Evolutionary conservation across 2,888 invertebrate genomes (phyloP).

Genomic region (Himalopsyche japonica): DNA sequence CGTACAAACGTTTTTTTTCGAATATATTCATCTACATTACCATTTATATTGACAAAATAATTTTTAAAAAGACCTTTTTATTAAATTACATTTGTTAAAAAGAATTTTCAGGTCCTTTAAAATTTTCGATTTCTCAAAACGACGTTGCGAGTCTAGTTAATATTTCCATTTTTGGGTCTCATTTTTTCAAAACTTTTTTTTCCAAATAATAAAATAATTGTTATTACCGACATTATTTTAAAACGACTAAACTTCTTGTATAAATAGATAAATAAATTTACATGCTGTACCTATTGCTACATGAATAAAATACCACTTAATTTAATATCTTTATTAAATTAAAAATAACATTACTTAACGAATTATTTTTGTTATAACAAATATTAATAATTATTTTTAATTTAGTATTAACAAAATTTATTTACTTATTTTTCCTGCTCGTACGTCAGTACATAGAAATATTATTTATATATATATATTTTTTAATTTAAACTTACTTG

Average conservation of each 20-base stretch:
- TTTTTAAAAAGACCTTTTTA: background rate
- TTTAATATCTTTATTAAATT: background rate
- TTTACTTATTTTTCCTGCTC: background rate
- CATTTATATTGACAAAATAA: too few relatives aligned
- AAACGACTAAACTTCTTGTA: background rate
- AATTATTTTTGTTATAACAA: background rate
- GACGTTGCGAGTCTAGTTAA: background rate
- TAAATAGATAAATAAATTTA: background rate
- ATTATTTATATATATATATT: too few relatives aligned
- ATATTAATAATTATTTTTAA: background rate
- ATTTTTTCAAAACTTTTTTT: background rate
- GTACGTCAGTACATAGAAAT: too few relatives aligned
- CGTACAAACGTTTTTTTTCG: too few relatives aligned
- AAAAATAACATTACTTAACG: background rate
- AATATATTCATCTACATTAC: too few relatives aligned
- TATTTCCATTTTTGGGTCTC: background rate
- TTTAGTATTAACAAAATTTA: background rate
- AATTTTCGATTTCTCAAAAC: background rate
- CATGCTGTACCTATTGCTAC: background rate
- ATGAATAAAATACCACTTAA: background rate
- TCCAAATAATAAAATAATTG: background rate
- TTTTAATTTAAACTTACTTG: too few relatives aligned
- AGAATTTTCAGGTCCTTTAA: background rate
- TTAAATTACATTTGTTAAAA: background rate
- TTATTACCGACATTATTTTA: background rate